Conservation (phyloP, 2,888 invertebrate genomes). For the Bursaphelenchus okinawaensis region DNA sequence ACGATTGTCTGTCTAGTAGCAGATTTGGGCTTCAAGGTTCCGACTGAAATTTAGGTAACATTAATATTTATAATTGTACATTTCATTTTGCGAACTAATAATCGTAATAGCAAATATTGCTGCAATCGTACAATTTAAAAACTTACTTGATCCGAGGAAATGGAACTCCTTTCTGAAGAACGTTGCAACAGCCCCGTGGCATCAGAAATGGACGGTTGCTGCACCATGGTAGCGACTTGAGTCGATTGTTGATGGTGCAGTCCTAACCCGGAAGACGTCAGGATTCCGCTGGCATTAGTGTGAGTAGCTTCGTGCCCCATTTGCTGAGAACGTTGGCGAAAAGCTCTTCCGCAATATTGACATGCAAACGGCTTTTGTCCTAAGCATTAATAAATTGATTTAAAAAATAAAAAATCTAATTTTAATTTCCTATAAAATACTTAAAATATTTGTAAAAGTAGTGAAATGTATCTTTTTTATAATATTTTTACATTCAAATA, state of each 20-base stretch:
- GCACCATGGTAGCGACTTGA: conserved; percentile 1
- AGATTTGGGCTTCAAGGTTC: not conserved
- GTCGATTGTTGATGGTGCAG: not conserved
- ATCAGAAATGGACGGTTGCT: not conserved
- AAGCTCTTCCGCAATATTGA: conserved; percentile 46
- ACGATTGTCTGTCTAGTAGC: too few species aligned
- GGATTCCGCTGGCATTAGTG: conserved; percentile 8
- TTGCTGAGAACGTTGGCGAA: conserved; percentile 54
- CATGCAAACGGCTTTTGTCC: conserved; percentile 52
- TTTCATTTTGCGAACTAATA: too few species aligned
- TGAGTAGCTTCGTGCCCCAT: conserved; percentile 50
- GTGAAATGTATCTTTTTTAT: too few species aligned
- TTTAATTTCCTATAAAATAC: conserved; percentile 3
- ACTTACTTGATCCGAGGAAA: conserved; percentile 4
- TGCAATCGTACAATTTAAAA: too few species aligned
- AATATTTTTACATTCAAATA: too few species aligned
- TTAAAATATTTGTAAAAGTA: too few species aligned
- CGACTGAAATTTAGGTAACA: not conserved
- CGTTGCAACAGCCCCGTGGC: not conserved
- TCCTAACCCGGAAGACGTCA: not conserved
- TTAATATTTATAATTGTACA: too few species aligned
- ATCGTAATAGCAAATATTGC: too few species aligned
- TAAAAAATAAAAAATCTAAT: not conserved
- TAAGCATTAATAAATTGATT: conserved; percentile 17
- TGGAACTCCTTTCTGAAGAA: not conserved